These are phyloP conservation scores for Xanthorhoe spadicearia DNA, from an alignment of 2,888 invertebrate species.

Conservation along the genomic window DNA sequence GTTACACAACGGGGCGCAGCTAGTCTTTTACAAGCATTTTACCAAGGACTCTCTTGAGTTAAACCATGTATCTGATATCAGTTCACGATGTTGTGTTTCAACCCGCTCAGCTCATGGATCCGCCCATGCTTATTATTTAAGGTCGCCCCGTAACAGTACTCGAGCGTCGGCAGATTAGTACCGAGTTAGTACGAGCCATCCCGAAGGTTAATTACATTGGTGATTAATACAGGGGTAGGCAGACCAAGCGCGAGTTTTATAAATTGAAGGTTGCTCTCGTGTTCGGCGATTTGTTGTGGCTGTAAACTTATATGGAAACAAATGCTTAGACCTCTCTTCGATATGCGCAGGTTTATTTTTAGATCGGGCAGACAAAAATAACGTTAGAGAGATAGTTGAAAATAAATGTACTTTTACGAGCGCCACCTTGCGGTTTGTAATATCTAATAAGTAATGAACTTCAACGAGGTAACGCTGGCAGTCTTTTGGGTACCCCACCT, in stretches of 20 bases:
- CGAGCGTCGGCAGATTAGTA: conserved; percentile 22
- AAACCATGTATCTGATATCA: not conserved
- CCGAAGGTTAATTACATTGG: conserved; percentile 30
- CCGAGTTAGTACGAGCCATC: conserved; percentile 30
- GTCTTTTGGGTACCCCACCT: no score
- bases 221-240: conserved; percentile 33
- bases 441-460: no score
- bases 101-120: conserved; percentile 12
- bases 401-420: no score
- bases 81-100: not conserved
- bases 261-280: conserved; percentile 27
- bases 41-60: no score
- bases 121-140: not conserved
- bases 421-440: no score
- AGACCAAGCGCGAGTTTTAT: conserved; percentile 27
- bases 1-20: no score
- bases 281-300: conserved; percentile 31
- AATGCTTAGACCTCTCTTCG: no score
- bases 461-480: no score
- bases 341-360: no score
- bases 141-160: conserved; percentile 13
- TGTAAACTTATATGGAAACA: not conserved
- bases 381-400: no score
- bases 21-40: no score
- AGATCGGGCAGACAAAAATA: no score